A percentile compares a stretch with the other conserved stretches of the same genome.
phyloP scores from a whole-genome alignment of 2,113 vertebrate genomes.

The Cettia cetti region DNA sequence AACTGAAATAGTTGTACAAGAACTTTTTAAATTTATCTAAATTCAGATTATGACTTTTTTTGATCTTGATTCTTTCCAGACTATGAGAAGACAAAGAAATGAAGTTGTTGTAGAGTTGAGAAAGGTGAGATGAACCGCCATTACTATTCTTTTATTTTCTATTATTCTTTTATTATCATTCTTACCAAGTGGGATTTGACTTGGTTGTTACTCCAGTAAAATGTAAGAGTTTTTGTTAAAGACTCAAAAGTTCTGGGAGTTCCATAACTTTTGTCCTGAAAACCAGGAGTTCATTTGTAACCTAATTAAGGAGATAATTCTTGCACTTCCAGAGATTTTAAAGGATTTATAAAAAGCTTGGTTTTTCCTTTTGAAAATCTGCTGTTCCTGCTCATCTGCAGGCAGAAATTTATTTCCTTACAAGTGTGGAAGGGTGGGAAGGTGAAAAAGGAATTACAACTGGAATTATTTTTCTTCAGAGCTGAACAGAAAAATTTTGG shows the following conservation, averaged over 20 bases:
- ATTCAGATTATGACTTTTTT: neutral
- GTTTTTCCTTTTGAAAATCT: neutral
- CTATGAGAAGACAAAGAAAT: conserved; percentile 98
- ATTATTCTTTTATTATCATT: neutral
- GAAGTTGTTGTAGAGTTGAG: conserved; percentile 97
- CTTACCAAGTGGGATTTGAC: neutral
- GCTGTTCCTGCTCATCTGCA: neutral
- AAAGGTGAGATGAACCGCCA: conserved; percentile 80
- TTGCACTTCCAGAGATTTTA: neutral
- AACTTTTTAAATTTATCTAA: neutral
- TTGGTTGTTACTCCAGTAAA: neutral
- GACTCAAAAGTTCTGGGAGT: neutral
- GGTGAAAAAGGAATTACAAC: neutral
- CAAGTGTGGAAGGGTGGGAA: neutral
- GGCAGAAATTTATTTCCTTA: neutral
- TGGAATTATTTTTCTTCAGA: neutral
- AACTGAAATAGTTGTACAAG: neutral
- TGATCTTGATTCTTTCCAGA: conserved; percentile 74
- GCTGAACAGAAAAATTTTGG: neutral
- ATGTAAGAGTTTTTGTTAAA: neutral
- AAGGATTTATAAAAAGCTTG: neutral
- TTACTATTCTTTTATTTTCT: neutral
- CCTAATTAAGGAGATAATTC: neutral
- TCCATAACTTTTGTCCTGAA: neutral
- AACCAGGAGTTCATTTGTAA: neutral